Base-by-base conservation (phyloP, 2,113 vertebrate genomes). In the Sinosuthora webbiana region DNA sequence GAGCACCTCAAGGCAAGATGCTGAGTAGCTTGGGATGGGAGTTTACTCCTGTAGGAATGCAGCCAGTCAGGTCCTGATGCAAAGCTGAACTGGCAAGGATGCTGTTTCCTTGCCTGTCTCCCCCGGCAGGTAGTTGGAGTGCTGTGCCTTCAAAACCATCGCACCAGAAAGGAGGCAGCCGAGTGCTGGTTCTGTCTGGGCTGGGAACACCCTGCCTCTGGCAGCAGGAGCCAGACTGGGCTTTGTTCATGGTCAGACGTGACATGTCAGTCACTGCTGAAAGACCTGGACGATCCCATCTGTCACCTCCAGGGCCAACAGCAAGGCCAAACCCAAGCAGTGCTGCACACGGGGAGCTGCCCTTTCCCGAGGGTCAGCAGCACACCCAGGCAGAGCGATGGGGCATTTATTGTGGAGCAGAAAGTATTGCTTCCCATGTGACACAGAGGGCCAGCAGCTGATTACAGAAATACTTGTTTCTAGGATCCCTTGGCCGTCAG, bases 51-150 rank as follows among this genome's bases (percentile, higher is more conserved):
- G n/a, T 10, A 96, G 93, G 94, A 94, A 96, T 95, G 96, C 70
- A 42, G 80, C 87, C 57, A 20, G 65, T 94, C 96, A 90, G 80
- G 95, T 94, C 93, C 87, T 52, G 74, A 96, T 95, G 93, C 95
- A 97, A 92, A 96, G 84, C 83, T 89, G 56, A 65, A n/a, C 69
- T 45, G 81, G 94, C 73, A 75, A 76, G 69, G 89, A 92, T 93
- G 83, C 73, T 13, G 78, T 39, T 83, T 81, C 73, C 56, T 83
- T 35, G 59, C 73, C 55, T 42, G n/a, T 79, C 75, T 93, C 23
- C 69, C 69, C 78, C 18, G 27, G 62, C 16, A 22, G 83, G 76
- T 23, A 69, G 42, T 14, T 27, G 37, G 55, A 93, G 77, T 2
- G 2, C 18, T 37, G 56, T 11, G 73, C 12, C 7, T 30, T 42